Conservation (phyloP, 2,797 vertebrate species). For the Enteromius argenteus region DNA sequence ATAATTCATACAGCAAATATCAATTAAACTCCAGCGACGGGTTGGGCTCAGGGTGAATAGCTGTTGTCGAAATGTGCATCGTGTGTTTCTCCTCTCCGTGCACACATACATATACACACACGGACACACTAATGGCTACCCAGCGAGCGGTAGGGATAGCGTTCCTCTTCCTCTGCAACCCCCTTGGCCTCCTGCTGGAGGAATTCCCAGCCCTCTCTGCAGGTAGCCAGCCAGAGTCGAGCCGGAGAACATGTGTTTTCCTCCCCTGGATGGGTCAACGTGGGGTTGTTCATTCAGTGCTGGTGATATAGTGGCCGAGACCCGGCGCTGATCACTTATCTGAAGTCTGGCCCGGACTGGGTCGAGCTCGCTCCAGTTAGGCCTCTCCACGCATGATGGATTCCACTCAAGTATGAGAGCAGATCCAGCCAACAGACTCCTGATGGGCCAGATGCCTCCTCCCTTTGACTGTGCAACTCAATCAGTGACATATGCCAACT, state of each 20-base stretch:
- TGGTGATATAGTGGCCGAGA: conserved; percentile 79
- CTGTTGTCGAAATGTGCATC: conserved; percentile 50
- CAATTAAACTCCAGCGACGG: conserved; percentile 54
- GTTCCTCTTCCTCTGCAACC: conserved; percentile 57
- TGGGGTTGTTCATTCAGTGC: conserved; percentile 84
- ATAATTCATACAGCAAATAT: conserved; percentile 58
- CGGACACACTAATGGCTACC: conserved; percentile 71
- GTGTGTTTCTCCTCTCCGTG: conserved; percentile 16
- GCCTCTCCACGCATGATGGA: conserved; percentile 78
- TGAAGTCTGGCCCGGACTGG: conserved; percentile 60
- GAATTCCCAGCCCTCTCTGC: conserved; percentile 88
- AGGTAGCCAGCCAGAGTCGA: conserved; percentile 86
- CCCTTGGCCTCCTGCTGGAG: conserved; percentile 79
- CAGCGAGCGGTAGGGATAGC: conserved; percentile 69
- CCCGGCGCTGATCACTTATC: conserved; percentile 77
- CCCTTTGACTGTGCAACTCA: conserved; percentile 69
- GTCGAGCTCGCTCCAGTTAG: conserved; percentile 61
- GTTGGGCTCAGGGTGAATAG: conserved; percentile 38
- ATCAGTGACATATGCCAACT: conserved; percentile 76
- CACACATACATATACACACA: conserved; percentile 54
- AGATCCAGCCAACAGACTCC: conserved; percentile 45
- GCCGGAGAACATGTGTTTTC: conserved; percentile 91
- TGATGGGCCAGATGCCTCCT: conserved; percentile 48
- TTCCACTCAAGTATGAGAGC: conserved; percentile 69
- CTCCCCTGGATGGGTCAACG: conserved; percentile 84